Evolutionary conservation across 1,140 invertebrate species (phyloP).

Genomic region (Diplogasteroides magnus): DNA sequence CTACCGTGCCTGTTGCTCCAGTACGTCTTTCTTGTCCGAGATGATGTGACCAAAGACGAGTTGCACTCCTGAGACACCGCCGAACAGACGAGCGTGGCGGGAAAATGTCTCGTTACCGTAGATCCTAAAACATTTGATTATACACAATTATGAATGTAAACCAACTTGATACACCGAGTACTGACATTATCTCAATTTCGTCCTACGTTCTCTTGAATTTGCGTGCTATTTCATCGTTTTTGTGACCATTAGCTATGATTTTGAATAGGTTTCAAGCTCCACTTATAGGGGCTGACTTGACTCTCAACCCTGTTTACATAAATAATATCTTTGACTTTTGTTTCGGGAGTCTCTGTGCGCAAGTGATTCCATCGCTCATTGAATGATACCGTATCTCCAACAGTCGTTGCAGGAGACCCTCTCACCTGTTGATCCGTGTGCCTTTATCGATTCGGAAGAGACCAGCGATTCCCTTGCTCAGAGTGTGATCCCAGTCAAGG

Average conservation of each 20-base stretch:
- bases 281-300: no score
- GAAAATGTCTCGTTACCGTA: slow-evolving; percentile 28
- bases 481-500: slow-evolving; percentile 15
- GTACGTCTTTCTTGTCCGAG: slow-evolving; percentile 20
- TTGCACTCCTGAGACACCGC: slow-evolving; percentile 30
- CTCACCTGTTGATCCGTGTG: slow-evolving; percentile 10
- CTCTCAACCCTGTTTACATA: no score
- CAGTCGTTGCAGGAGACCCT: neutral
- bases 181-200: no score
- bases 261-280: no score
- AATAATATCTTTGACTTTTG: neutral
- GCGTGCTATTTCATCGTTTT: no score
- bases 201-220: no score
- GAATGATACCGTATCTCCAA: neutral
- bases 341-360: neutral
- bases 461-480: slow-evolving; percentile 19
- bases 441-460: slow-evolving; percentile 31
- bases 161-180: no score
- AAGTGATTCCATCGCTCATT: neutral
- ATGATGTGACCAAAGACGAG: slow-evolving; percentile 31
- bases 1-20: no score
- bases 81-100: slow-evolving; percentile 22
- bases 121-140: no score
- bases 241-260: no score
- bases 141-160: no score